phyloP scores from a whole-genome alignment of 2,888 invertebrate species.

The Spodoptera littoralis region DNA sequence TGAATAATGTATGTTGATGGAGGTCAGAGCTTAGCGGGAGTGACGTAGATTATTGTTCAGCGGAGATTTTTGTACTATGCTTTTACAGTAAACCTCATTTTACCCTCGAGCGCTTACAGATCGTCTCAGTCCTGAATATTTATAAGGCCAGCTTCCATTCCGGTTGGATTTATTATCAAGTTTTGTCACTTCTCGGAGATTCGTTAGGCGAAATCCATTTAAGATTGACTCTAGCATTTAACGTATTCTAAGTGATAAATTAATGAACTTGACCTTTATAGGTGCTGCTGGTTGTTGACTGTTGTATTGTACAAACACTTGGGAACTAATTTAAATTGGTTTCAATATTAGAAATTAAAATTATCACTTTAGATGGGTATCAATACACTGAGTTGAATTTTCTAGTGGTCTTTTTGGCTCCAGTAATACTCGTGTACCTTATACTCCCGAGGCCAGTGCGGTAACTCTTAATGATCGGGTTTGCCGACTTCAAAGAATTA shows the following conservation, averaged over 20 bases:
- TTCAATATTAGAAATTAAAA: conserved; percentile 5
- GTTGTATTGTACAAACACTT: conserved; percentile 6
- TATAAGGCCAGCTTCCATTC: conserved; percentile 69
- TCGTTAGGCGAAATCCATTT: conserved; percentile 61
- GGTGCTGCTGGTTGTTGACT: conserved; percentile 1
- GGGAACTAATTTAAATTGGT: conserved; percentile 26
- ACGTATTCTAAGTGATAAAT: conserved; percentile 42
- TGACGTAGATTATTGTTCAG: conserved; percentile 56
- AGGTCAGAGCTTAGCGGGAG: conserved; percentile 46
- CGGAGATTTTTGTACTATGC: conserved; percentile 61
- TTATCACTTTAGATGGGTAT: conserved; percentile 8
- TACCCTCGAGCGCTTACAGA: conserved; percentile 64
- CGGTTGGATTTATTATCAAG: conserved; percentile 71
- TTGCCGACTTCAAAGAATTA: conserved; percentile 41
- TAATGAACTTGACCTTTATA: conserved; percentile 33
- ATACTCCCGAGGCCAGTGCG: conserved; percentile 32
- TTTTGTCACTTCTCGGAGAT: conserved; percentile 60
- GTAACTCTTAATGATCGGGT: conserved; percentile 41
- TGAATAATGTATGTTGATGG: conserved; percentile 4
- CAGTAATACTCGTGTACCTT: conserved; percentile 14
- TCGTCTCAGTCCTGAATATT: conserved; percentile 74
- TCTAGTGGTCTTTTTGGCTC: conserved; percentile 38
- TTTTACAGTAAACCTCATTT: conserved; percentile 66
- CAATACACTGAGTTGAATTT: conserved; percentile 16
- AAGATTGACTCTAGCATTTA: conserved; percentile 53